phyloP scores from a whole-genome alignment of 2,888 invertebrate genomes.

The Dastarcus helophoroides region DNA sequence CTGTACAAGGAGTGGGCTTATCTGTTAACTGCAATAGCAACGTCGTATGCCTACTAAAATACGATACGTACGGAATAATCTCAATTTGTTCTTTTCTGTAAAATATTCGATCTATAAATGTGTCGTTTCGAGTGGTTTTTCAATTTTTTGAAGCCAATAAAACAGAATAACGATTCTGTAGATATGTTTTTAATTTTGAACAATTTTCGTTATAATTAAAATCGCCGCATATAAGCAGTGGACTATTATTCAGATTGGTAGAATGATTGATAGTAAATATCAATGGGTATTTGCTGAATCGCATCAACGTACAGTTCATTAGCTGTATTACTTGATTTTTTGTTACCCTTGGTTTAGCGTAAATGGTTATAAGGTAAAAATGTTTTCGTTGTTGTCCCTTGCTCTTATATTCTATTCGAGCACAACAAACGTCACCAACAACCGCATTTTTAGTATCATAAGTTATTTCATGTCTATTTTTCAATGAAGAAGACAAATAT shows the following conservation, averaged over 20 bases:
- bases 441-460: not conserved
- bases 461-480: conserved; percentile 1
- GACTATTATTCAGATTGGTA: conserved; percentile 1
- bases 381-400: conserved; percentile 1
- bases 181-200: conserved; percentile 1
- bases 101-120: conserved; percentile 1
- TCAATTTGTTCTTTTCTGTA: conserved; percentile 1
- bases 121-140: conserved; percentile 1
- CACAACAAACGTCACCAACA: not conserved
- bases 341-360: conserved; percentile 2
- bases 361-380: conserved; percentile 1
- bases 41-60: conserved; percentile 1
- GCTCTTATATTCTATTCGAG: conserved; percentile 1
- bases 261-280: conserved; percentile 1
- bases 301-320: conserved; percentile 1
- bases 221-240: conserved; percentile 1
- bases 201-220: conserved; percentile 1
- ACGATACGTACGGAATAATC: conserved; percentile 1
- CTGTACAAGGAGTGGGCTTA: not conserved
- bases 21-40: not conserved
- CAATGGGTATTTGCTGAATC: conserved; percentile 1
- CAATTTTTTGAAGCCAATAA: conserved; percentile 1
- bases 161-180: conserved; percentile 1
- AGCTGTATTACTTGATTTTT: conserved; percentile 1
- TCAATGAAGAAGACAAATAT: not conserved